Evolutionary conservation across 1,140 invertebrate genomes (phyloP), one percentile per base, ranked within the genome.

Genomic region (Diachasmimorpha longicaudata): DNA sequence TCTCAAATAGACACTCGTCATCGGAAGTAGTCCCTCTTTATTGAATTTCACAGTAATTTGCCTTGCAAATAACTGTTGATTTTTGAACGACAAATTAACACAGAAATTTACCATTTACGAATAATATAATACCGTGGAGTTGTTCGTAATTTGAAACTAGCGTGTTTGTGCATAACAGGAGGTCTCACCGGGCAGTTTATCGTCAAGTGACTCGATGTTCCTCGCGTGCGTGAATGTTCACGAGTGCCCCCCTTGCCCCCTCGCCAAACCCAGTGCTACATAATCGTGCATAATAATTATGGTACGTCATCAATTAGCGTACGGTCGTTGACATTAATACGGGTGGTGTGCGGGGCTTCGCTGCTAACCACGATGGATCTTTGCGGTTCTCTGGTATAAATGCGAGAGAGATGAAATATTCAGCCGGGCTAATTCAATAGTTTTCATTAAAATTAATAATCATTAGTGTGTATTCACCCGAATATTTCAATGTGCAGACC

Each of bases 211-310:
- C 77, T 78, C 72, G 77, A 80, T 80, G 79, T 78, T 75, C 74
- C 44, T 70, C 72, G 75, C 70, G 25, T 76, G 77, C 70, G 73
- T 66, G 66, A 68, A 68, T 68, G 66, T 68, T 68, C 66, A 39
- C 66, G 66, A 68, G 58, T 63, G 23, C 4, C 19, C 58, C 58
- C 19, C 11, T 16, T 16, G 11, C 48, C 14, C 4, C 23, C 58
- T 14, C 19, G 52, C 58, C 58, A 63, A 63, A 31, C 39, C 69
- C 42, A 70, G 76, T 23, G 76, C 75, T 71, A 78, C 79, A 78
- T 78, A 80, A 80, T 78, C 79, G 79, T 80, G 77, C 75, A 80
- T 80, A 78, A 80, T 80, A 80, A 80, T 80, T 80, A 80, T 77
- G 75, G 66, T 68, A 77, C 77, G 77, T 80, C 79, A 78, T 80